Conservation (phyloP, 2,888 invertebrate genomes). For the Fabriciana adippe region DNA sequence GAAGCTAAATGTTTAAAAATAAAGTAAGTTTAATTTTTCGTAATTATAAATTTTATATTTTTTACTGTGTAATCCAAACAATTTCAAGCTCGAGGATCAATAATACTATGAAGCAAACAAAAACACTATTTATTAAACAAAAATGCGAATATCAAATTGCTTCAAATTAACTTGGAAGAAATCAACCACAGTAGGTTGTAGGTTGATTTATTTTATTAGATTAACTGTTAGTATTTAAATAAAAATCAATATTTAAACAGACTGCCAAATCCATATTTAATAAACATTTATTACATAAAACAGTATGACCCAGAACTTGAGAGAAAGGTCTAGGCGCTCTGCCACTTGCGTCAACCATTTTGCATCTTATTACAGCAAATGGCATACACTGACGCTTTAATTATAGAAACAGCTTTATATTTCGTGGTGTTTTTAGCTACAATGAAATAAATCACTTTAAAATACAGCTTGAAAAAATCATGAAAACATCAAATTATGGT, state of each 20-base stretch:
- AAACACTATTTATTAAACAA: too few species aligned
- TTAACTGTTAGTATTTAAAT: not conserved
- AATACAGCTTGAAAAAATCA: too few species aligned
- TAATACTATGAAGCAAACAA: too few species aligned
- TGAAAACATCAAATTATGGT: too few species aligned
- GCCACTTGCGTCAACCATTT: constrained; percentile 15
- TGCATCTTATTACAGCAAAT: constrained; percentile 19
- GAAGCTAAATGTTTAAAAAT: not conserved
- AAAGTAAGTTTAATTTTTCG: not conserved
- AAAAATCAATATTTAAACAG: not conserved
- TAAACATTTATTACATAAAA: constrained; percentile 57
- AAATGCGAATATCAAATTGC: too few species aligned
- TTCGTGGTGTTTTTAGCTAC: not conserved
- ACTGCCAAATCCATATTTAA: constrained; percentile 15
- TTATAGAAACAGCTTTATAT: constrained; percentile 4
- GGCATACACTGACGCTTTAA: constrained; percentile 8
- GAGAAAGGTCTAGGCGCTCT: constrained; percentile 50
- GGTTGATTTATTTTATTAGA: too few species aligned
- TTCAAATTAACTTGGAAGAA: too few species aligned
- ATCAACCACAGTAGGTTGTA: too few species aligned
- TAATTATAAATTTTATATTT: not conserved
- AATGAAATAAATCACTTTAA: too few species aligned
- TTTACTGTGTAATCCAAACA: too few species aligned
- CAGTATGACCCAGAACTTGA: constrained; percentile 75
- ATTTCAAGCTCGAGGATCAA: too few species aligned